phyloP scores from a whole-genome alignment of 2,113 vertebrate genomes.

The Pantherophis guttatus region DNA sequence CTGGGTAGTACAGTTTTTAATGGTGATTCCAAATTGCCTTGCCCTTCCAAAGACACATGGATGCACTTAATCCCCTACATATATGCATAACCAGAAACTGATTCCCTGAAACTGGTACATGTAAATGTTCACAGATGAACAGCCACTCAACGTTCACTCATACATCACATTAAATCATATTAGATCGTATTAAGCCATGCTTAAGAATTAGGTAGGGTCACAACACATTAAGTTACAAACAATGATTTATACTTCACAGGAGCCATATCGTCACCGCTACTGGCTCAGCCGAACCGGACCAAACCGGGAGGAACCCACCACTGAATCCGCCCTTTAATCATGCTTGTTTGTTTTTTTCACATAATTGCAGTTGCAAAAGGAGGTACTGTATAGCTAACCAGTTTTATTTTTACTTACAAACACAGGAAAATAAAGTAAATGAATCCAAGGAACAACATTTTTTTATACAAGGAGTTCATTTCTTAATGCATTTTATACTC shows the following conservation, averaged over 20 bases:
- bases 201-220: not conserved
- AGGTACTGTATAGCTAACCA: not conserved
- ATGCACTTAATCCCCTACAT: not conserved
- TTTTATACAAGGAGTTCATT: not conserved
- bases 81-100: not conserved
- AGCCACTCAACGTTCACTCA: not conserved
- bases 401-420: not conserved
- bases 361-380: not conserved
- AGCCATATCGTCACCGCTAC: too few species aligned
- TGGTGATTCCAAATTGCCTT: not conserved
- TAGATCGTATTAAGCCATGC: not conserved
- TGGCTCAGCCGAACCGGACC: too few species aligned
- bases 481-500: not conserved
- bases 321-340: not conserved
- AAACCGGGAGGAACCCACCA: too few species aligned
- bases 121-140: not conserved
- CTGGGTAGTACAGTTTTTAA: not conserved
- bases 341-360: not conserved
- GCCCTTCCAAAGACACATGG: not conserved
- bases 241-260: not conserved
- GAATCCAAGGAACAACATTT: not conserved
- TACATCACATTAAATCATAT: not conserved
- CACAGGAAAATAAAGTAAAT: not conserved
- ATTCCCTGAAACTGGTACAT: not conserved
- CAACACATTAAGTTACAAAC: not conserved